phyloP scores from a whole-genome alignment of 2,797 vertebrate species.

The Ptychobarbus kaznakovi region DNA sequence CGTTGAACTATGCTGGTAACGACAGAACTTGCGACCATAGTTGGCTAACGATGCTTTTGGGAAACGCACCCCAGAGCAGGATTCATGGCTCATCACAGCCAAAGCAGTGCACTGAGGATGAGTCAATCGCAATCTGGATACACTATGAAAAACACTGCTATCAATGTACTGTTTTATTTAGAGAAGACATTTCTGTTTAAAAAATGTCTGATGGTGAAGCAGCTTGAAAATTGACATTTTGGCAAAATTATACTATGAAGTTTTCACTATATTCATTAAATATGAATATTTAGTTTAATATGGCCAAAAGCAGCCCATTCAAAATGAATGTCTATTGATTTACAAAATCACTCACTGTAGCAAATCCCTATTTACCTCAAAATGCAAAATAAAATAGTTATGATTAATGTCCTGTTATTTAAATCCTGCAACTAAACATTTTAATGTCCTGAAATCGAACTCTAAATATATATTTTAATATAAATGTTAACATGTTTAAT shows the following conservation, averaged over 20 bases:
- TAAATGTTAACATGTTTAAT: not conserved
- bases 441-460: not conserved
- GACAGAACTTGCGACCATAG: too few species aligned
- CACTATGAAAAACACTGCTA: not conserved
- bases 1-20: too few species aligned
- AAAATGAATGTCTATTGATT: not conserved
- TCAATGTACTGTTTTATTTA: not conserved
- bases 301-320: not conserved
- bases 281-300: not conserved
- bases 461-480: not conserved
- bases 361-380: not conserved
- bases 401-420: not conserved
- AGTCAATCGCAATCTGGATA: constrained; percentile 23
- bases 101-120: not conserved
- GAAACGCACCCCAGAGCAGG: not conserved
- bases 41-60: too few species aligned
- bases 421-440: not conserved
- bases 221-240: not conserved
- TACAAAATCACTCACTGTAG: not conserved
- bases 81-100: constrained; percentile 4
- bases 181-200: not conserved
- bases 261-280: not conserved
- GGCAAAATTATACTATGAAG: not conserved
- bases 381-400: not conserved
- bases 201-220: not conserved